Evolutionary conservation across 1,140 invertebrate genomes (phyloP).

Genomic region (Andrena cerasifolii): DNA sequence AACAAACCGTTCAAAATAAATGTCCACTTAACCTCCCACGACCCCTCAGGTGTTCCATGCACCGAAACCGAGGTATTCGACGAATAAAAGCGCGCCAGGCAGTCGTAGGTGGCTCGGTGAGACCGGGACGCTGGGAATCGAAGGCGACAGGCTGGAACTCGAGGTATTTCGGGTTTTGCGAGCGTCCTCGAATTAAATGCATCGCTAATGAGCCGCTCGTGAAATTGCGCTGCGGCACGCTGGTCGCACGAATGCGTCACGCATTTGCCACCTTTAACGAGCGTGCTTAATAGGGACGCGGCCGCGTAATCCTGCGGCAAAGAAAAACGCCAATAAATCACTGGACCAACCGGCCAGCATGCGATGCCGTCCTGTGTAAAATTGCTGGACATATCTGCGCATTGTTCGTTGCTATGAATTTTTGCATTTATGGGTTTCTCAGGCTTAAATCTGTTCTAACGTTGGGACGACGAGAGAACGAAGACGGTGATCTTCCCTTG

Average conservation of each 20-base stretch:
- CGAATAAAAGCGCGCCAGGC: neutral
- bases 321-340: conserved; percentile 54
- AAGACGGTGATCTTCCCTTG: neutral
- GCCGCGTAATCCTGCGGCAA: conserved; percentile 38
- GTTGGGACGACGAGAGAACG: no score
- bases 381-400: neutral
- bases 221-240: conserved; percentile 58
- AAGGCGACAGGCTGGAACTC: conserved; percentile 7
- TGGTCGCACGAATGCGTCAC: conserved; percentile 58
- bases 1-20: neutral
- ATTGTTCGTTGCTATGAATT: conserved; percentile 15
- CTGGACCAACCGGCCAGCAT: conserved; percentile 4
- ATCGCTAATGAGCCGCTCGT: conserved; percentile 66
- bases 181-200: conserved; percentile 65
- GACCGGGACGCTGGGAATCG: neutral
- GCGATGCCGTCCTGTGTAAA: neutral
- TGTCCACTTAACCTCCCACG: neutral
- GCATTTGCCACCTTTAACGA: conserved; percentile 62
- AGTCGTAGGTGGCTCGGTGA: conserved; percentile 9
- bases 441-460: no score
- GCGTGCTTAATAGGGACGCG: conserved; percentile 58
- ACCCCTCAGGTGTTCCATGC: neutral
- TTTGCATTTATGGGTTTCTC: no score
- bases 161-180: conserved; percentile 53
- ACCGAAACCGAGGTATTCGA: neutral